phyloP scores from a whole-genome alignment of 2,888 invertebrate genomes.

The Liposcelis brunnea region DNA sequence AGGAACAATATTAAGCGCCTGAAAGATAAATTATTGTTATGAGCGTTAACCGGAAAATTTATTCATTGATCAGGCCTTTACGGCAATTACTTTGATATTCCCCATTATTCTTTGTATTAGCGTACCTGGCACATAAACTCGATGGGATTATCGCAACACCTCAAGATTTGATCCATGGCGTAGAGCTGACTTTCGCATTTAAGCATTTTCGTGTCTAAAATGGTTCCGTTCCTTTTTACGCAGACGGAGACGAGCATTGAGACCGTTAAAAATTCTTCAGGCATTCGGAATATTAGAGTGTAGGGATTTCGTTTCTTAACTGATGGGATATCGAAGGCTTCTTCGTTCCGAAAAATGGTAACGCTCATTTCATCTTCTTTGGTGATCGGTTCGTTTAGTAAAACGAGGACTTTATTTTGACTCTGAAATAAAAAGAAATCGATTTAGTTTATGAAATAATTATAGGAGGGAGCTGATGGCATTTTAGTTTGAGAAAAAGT shows the following conservation, averaged over 20 bases:
- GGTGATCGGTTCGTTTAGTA: constrained; percentile 59
- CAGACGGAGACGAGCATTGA: constrained; percentile 43
- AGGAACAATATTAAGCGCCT: constrained; percentile 64
- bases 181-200: constrained; percentile 74
- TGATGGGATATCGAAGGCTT: constrained; percentile 52
- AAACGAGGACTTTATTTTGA: constrained; percentile 63
- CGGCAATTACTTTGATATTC: neutral
- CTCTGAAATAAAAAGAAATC: constrained; percentile 39
- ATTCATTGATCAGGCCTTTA: neutral
- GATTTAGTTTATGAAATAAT: too few relatives aligned
- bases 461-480: too few relatives aligned
- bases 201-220: constrained; percentile 64
- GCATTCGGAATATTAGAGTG: constrained; percentile 66
- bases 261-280: constrained; percentile 30
- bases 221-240: constrained; percentile 63
- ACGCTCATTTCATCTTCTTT: constrained; percentile 62
- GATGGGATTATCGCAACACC: constrained; percentile 60
- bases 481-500: constrained; percentile 1
- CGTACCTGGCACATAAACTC: constrained; percentile 83
- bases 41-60: neutral
- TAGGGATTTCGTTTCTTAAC: constrained; percentile 70
- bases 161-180: constrained; percentile 63
- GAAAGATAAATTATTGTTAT: constrained; percentile 18
- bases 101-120: constrained; percentile 10
- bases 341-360: constrained; percentile 64